A percentile compares a stretch with the other conserved stretches of the same genome.
Evolutionary conservation across 2,113 vertebrate genomes (phyloP).

Genomic region (Cottus gobio): DNA sequence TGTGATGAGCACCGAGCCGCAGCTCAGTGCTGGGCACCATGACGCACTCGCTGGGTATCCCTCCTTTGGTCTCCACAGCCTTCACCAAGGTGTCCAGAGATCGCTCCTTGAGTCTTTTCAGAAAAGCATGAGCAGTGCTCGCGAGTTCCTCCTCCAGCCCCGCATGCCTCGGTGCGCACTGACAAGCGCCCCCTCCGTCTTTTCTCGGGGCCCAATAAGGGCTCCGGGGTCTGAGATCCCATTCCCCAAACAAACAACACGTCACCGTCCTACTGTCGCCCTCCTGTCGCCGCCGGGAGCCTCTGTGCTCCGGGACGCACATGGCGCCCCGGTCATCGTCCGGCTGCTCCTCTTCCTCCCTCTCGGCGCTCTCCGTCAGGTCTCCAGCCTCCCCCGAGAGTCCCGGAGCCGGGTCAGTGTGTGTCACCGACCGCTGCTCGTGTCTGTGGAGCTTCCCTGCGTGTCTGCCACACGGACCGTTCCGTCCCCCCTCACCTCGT

Average conservation of each 20-base stretch:
- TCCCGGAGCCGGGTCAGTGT: constrained; percentile 55
- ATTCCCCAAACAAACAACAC: constrained; percentile 90
- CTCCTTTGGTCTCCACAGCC: constrained; percentile 93
- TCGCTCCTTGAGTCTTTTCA: constrained; percentile 93
- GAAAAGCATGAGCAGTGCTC: constrained; percentile 86
- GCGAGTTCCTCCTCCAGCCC: constrained; percentile 85
- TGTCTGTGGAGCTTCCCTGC: constrained; percentile 78
- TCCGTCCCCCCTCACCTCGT: constrained; percentile 76
- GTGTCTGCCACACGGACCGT: constrained; percentile 73
- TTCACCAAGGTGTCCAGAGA: constrained; percentile 90
- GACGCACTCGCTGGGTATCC: constrained; percentile 89
- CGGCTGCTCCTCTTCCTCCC: constrained; percentile 69
- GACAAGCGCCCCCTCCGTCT: constrained; percentile 69
- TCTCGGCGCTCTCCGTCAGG: constrained; percentile 72
- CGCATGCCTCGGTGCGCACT: constrained; percentile 52
- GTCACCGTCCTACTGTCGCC: constrained; percentile 86
- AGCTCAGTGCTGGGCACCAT: constrained; percentile 87
- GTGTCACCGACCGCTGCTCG: constrained; percentile 77
- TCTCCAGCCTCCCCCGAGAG: constrained; percentile 65
- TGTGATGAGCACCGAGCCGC: constrained; percentile 83
- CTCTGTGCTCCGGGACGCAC: constrained; percentile 74
- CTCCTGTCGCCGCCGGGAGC: constrained; percentile 77
- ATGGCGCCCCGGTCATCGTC: constrained; percentile 75
- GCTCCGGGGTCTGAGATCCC: constrained; percentile 76
- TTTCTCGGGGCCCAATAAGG: constrained; percentile 64